Evolutionary conservation across 2,888 invertebrate genomes (phyloP), one percentile per base, ranked within the genome.

Genomic region (Diachrysia chrysitis): DNA sequence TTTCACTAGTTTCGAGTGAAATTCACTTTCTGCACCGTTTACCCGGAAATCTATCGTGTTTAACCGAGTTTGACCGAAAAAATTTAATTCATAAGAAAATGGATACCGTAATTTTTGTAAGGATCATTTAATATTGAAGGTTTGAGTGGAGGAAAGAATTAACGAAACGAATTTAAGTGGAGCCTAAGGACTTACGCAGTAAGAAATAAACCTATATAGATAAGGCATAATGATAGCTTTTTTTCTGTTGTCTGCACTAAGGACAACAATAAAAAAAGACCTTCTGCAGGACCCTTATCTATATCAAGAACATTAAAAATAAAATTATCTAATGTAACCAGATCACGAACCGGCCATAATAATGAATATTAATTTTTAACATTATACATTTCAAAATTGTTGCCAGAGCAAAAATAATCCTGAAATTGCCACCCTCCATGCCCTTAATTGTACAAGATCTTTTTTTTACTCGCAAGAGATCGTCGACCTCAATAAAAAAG

Each of bases 1-100:
- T 93, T 92, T 90, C 90, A 88, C 88, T 88, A 81, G 80, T 90
- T 89, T 87, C 86, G 83, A 89, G 88, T 84, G 89, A 91, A 92
- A 90, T 89, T 92, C 91, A 89, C 92, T 91, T 92, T 93, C 92
- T 84, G 90, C 86, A 82, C 85, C 84, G 76, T 86, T 89, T 89
- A 86, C 81, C 81, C 80, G 83, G 85, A 78, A 77, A 78, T 73
- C 68, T 70, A 73, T 71, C 69, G 79, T 77, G 73, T 77, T 76
- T 70, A 75, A 71, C 73, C 55, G 66, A 69, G 63, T 78, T 70
- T 72, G 58, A 55, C 59, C 46, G 59, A 64, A 72, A 66, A 61
- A 35, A 19, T 58, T 48, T 61, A 69, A 66, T 62, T 57, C 59
- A 14, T 14, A 54, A 29, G 29, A 51, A 74, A 76, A 70, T 66